Evolutionary conservation across 2,113 vertebrate genomes (phyloP).

Genomic region (Semnornis frantzii): DNA sequence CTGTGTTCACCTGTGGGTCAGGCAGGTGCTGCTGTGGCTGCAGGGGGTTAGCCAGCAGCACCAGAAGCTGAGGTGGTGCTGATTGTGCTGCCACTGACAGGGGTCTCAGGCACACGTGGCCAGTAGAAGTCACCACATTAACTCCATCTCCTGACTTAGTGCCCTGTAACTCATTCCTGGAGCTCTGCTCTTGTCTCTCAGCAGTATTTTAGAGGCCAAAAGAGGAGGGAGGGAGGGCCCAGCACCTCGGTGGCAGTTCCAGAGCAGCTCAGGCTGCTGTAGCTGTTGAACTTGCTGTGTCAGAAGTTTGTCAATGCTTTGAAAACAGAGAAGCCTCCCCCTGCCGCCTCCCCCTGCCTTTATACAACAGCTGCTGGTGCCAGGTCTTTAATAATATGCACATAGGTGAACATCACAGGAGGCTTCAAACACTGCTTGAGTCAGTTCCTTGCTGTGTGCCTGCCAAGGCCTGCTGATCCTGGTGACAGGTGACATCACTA

Average conservation of each 20-base stretch:
- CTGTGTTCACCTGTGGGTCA: neutral
- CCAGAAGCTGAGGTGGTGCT: neutral
- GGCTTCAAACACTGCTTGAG: neutral
- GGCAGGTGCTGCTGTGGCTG: neutral
- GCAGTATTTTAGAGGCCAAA: neutral
- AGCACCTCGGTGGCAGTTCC: neutral
- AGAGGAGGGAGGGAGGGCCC: neutral
- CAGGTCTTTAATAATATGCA: neutral
- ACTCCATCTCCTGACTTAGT: neutral
- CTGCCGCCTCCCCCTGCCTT: neutral
- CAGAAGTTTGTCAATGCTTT: neutral
- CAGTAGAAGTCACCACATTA: neutral
- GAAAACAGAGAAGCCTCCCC: neutral
- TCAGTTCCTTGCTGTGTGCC: neutral
- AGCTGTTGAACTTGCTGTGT: conserved; percentile 3
- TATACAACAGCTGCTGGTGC: neutral
- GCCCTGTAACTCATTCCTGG: fast-evolving
- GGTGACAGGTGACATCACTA: neutral
- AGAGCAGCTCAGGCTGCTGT: neutral
- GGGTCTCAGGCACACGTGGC: fast-evolving
- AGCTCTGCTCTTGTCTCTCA: neutral
- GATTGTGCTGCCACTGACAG: fast-evolving
- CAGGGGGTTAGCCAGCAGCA: neutral
- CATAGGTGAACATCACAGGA: neutral
- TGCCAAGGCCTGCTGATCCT: neutral